Evolutionary conservation across 30 jellyfish, hydroid and myxozoan species (phyloP).

Genomic region (Turritopsis dohrnii): DNA sequence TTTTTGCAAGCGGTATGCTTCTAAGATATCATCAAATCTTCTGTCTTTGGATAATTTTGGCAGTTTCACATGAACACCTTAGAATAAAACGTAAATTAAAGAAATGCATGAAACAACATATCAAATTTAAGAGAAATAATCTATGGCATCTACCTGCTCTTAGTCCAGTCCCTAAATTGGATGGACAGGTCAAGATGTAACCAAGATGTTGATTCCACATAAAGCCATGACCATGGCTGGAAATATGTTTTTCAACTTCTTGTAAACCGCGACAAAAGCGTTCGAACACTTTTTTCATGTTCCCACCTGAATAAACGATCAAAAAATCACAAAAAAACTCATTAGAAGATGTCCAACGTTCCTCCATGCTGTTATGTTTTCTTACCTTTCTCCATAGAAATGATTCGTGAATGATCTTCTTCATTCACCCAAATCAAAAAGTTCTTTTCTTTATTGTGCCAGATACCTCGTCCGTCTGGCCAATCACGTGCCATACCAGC

Average conservation of each 20-base stretch:
- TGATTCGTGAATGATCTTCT: constrained; percentile 78
- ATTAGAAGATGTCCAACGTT: too few species aligned
- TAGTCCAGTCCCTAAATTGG: constrained; percentile 68
- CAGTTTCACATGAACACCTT: constrained; percentile 69
- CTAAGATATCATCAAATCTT: constrained; percentile 35
- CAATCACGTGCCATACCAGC: constrained; percentile 96
- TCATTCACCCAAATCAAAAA: constrained; percentile 61
- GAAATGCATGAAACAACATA: neutral
- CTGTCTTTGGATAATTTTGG: constrained; percentile 58
- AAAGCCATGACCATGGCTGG: constrained; percentile 34
- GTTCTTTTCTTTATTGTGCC: constrained; percentile 69
- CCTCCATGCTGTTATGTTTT: neutral
- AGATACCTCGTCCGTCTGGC: constrained; percentile 89
- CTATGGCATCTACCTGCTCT: constrained; percentile 36
- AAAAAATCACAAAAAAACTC: neutral
- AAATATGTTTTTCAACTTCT: constrained; percentile 46
- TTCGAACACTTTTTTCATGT: constrained; percentile 52
- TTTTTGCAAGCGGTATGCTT: constrained; percentile 57
- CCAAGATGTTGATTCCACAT: constrained; percentile 63
- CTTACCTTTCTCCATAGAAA: constrained; percentile 60
- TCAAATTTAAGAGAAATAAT: neutral
- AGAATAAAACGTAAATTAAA: neutral
- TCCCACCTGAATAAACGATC: constrained; percentile 32
- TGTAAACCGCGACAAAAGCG: constrained; percentile 50
- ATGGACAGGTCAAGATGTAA: constrained; percentile 54